phyloP scores from a whole-genome alignment of 2,113 vertebrate genomes.

The Chitala chitala region DNA sequence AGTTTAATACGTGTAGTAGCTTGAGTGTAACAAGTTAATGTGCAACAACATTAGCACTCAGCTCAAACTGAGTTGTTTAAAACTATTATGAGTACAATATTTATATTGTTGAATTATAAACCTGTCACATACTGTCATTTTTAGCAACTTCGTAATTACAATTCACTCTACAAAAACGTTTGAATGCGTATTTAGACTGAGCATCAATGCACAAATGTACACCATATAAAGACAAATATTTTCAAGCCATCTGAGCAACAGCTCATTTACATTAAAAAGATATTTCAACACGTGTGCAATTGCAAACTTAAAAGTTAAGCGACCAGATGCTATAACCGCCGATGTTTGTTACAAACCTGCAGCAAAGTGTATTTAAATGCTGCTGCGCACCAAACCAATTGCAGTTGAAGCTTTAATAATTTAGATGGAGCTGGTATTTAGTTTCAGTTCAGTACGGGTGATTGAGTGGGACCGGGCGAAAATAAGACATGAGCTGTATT shows the following conservation, averaged over 20 bases:
- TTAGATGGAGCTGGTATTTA: conserved; percentile 26
- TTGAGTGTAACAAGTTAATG: neutral
- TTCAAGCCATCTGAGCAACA: neutral
- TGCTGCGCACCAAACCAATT: neutral
- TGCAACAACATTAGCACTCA: neutral
- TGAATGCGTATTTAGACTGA: conserved; percentile 2
- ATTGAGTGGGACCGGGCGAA: conserved; percentile 22
- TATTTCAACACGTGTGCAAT: neutral
- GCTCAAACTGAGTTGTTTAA: neutral
- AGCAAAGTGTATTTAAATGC: conserved; percentile 5
- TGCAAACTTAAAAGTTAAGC: neutral
- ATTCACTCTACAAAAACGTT: too few species aligned
- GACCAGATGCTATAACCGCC: neutral
- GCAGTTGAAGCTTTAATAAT: conserved; percentile 24
- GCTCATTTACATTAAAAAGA: neutral
- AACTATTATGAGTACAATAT: neutral
- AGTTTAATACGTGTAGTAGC: neutral
- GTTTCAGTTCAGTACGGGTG: conserved; percentile 24
- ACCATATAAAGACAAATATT: neutral
- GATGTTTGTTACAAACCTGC: neutral
- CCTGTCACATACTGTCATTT: neutral
- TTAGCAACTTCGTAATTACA: too few species aligned
- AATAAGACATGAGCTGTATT: conserved; percentile 25
- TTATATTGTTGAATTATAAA: neutral
- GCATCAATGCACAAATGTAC: neutral